Conservation (phyloP, 1,140 invertebrate species). For the Alviniconcha marisindica region DNA sequence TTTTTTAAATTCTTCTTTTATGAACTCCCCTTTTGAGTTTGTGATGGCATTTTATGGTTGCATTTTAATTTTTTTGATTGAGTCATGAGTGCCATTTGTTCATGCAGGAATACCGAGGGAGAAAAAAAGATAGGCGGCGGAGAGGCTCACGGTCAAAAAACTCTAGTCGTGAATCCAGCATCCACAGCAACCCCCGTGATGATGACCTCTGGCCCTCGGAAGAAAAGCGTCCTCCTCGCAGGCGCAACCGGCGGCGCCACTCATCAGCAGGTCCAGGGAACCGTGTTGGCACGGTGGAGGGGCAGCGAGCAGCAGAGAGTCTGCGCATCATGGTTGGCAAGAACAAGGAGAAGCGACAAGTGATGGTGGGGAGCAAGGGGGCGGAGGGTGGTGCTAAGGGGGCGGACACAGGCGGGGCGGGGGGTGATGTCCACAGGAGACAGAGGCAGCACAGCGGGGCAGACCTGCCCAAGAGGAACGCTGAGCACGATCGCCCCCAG, state of each 20-base stretch:
- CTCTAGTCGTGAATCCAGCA: slow-evolving; percentile 44
- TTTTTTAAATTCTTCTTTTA: no score
- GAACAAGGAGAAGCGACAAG: slow-evolving; percentile 40
- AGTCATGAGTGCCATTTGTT: no score
- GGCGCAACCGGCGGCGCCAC: slow-evolving; percentile 42
- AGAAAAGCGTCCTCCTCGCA: slow-evolving; percentile 28
- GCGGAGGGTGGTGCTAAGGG: slow-evolving; percentile 23
- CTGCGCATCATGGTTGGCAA: slow-evolving; percentile 40
- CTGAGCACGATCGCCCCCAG: slow-evolving; percentile 29
- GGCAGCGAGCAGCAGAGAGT: slow-evolving; percentile 33
- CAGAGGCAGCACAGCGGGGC: slow-evolving; percentile 19
- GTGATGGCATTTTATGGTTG: no score
- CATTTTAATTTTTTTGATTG: no score
- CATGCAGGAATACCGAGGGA: slow-evolving; percentile 34
- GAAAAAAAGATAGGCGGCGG: slow-evolving; percentile 45
- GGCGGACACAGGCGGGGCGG: slow-evolving; percentile 23
- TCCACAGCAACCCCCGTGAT: slow-evolving; percentile 44
- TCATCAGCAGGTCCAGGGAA: slow-evolving; percentile 44
- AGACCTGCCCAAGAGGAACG: slow-evolving; percentile 11
- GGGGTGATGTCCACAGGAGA: slow-evolving; percentile 26
- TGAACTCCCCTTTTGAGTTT: no score
- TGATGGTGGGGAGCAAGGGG: slow-evolving; percentile 37
- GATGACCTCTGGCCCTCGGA: slow-evolving; percentile 24
- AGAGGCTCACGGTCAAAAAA: slow-evolving; percentile 35
- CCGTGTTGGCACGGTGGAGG: slow-evolving; percentile 33